phyloP scores from a whole-genome alignment of 2,113 vertebrate species.

The Ahaetulla prasina region DNA sequence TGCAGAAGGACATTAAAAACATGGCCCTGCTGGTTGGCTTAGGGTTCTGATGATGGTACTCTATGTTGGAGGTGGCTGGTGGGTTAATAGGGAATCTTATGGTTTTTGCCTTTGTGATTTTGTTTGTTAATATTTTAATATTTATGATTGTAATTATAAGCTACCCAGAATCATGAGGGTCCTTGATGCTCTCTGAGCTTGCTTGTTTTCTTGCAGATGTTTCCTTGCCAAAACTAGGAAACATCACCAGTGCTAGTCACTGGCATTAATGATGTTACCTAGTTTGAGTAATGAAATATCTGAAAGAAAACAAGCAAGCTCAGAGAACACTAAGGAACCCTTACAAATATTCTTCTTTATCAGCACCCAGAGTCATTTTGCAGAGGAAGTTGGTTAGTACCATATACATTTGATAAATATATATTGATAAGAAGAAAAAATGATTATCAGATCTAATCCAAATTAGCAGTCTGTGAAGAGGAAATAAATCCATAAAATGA shows the following conservation, averaged over 20 bases:
- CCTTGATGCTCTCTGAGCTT: no score
- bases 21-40: not conserved
- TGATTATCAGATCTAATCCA: not conserved
- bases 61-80: not conserved
- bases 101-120: not conserved
- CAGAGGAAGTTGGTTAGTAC: not conserved
- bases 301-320: no score
- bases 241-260: no score
- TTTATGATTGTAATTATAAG: not conserved
- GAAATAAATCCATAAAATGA: not conserved
- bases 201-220: no score
- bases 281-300: no score
- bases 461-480: accelerated
- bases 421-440: not conserved
- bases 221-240: no score
- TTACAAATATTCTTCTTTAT: no score
- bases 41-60: not conserved
- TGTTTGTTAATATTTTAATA: not conserved
- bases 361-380: not conserved
- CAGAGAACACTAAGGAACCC: no score
- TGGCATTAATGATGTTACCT: no score
- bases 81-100: not conserved
- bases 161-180: not conserved
- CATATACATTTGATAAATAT: not conserved
- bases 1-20: not conserved